Conservation (phyloP, 1,140 invertebrate genomes). For the Antheraea pernyi region DNA sequence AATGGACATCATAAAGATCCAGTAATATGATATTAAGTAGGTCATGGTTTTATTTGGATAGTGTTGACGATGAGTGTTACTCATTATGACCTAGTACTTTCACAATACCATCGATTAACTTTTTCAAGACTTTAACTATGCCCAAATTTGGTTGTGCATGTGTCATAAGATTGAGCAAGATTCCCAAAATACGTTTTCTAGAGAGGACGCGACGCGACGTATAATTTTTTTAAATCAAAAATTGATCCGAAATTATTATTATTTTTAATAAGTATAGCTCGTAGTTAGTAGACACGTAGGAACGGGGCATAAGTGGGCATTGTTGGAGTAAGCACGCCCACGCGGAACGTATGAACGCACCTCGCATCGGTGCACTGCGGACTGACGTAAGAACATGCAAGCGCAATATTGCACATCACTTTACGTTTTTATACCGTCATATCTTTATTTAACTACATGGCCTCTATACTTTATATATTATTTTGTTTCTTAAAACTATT, state of each 20-base stretch:
- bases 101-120: background rate
- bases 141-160: no score
- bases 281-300: background rate
- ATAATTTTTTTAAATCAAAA: no score
- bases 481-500: background rate
- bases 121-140: no score
- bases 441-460: slow-evolving; percentile 19
- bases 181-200: no score
- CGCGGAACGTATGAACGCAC: slow-evolving; percentile 25
- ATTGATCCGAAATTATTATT: no score
- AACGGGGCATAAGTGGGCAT: background rate
- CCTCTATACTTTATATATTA: background rate
- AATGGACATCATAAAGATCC: no score
- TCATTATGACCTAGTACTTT: background rate
- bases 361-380: slow-evolving; percentile 19
- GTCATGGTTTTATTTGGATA: background rate
- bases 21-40: background rate
- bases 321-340: slow-evolving; percentile 8
- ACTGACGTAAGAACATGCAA: slow-evolving; percentile 46
- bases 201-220: no score
- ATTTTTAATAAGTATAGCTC: background rate
- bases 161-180: no score
- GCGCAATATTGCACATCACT: slow-evolving; percentile 32
- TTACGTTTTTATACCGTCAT: slow-evolving; percentile 22
- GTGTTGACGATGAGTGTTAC: background rate